Evolutionary conservation across 2,113 vertebrate species (phyloP), one percentile per base, ranked within the genome.

Genomic region (Sterrhoptilus dennistouni): DNA sequence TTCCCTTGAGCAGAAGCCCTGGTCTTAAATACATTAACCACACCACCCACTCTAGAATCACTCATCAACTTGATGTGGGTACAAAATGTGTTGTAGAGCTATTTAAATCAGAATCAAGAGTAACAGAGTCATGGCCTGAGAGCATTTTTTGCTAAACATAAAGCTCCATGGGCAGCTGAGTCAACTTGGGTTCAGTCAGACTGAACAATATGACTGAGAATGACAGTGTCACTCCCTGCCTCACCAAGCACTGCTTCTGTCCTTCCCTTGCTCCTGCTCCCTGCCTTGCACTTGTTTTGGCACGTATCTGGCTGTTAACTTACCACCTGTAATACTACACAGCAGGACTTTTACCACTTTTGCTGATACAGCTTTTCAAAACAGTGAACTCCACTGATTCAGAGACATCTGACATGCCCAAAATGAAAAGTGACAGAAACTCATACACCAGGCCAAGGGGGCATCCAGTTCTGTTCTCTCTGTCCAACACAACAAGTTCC

Each of bases 391-490:
- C 40, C 36, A 57, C 54, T 28, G 35, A 75, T 15, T 79, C 45
- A 47, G 28, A 64, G 24, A 65, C 1, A 1, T 36, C 70, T 45
- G 53, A 68, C 35, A 80, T 89, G 0, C 3, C 27, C 75, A 49
- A n/a, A 90, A 50, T 12, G 4, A 66, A 42, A 45, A 68, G 35
- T 11, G 29, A 61, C 66, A 86, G 42, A 75, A 83, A 22, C 17
- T 47, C 49, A 33, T 4, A 54, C 6, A 47, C 2, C 6, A 52
- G 42, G 8, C 14, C 2, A 2, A 88, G 8, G 4, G 3, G 5
- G 2, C 28, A 24, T 40, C 29, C 1, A 0, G 3, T 33, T 69
- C 40, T 66, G 31, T 42, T 86, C 44, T 52, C 66, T 36, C 54
- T 52, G 18, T 36, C 28, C 56, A 90, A 49, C 22, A 54, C 24